phyloP scores from a whole-genome alignment of 2,113 vertebrate genomes.

The Theristicus caerulescens region DNA sequence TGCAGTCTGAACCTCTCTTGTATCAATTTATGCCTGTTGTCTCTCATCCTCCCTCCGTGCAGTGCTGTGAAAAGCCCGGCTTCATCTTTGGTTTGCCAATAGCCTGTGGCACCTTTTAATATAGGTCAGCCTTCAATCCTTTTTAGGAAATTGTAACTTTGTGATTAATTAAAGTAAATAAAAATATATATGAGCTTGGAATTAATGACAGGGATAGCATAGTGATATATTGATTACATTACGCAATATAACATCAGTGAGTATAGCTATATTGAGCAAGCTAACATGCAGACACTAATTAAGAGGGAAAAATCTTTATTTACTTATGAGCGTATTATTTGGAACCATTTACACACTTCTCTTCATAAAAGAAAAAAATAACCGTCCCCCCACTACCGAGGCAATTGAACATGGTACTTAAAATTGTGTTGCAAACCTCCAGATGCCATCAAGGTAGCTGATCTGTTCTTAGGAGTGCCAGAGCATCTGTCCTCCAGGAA shows the following conservation, averaged over 20 bases:
- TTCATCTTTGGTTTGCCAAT: background rate
- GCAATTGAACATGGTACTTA: background rate
- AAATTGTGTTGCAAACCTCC: background rate
- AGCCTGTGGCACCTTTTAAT: conserved; percentile 15
- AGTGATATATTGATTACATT: conserved; percentile 25
- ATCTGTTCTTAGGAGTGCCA: background rate
- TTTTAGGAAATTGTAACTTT: conserved; percentile 25
- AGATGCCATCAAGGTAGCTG: background rate
- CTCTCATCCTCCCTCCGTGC: background rate
- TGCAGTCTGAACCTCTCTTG: background rate
- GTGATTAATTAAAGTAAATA: conserved; percentile 41
- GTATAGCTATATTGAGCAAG: background rate
- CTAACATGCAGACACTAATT: background rate
- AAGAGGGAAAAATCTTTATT: conserved; percentile 40
- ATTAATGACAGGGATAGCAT: background rate
- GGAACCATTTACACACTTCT: background rate
- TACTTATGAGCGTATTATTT: background rate
- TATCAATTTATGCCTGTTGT: background rate
- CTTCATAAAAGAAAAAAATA: background rate
- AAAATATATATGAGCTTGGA: background rate
- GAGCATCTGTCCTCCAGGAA: background rate
- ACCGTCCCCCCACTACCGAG: fast-evolving
- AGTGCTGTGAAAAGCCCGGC: background rate
- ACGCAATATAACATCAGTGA: background rate
- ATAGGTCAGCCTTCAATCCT: conserved; percentile 15